A percentile compares a stretch with the other conserved stretches of the same genome.
phyloP scores from a whole-genome alignment of 2,888 invertebrate species.

The Drosophila silvestris region DNA sequence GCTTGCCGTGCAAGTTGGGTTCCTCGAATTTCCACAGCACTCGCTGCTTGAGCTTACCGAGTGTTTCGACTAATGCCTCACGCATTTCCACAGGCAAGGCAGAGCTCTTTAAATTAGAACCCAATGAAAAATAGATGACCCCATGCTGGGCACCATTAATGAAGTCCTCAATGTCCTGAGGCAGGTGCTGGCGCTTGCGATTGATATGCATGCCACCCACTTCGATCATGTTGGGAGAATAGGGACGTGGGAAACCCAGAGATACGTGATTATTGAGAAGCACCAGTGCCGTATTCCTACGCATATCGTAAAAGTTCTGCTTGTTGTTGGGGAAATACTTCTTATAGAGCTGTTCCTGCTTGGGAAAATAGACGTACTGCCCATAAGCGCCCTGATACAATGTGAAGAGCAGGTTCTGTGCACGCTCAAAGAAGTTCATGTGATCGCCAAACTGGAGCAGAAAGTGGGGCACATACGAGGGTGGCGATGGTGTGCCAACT shows the following conservation, averaged over 20 bases:
- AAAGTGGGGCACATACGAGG: constrained; percentile 79
- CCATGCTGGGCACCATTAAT: constrained; percentile 85
- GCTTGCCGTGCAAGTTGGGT: constrained; percentile 73
- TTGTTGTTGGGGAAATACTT: constrained; percentile 65
- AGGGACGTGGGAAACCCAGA: constrained; percentile 82
- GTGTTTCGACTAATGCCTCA: constrained; percentile 69
- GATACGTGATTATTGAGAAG: constrained; percentile 83
- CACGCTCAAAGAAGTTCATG: constrained; percentile 83
- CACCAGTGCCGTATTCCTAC: constrained; percentile 74
- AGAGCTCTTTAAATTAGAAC: constrained; percentile 83
- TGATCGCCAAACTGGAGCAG: constrained; percentile 75
- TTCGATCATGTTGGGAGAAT: constrained; percentile 84
- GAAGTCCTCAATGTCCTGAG: constrained; percentile 82
- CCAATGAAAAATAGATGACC: constrained; percentile 86
- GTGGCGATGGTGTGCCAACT: constrained; percentile 79
- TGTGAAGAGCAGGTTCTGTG: constrained; percentile 74
- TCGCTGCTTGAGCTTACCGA: constrained; percentile 81
- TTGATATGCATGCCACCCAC: constrained; percentile 85
- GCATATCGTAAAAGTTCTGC: constrained; percentile 61
- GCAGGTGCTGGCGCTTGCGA: constrained; percentile 72
- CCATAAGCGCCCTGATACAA: constrained; percentile 57
- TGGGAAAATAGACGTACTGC: constrained; percentile 71
- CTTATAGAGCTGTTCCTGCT: constrained; percentile 64
- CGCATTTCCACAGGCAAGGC: constrained; percentile 72
- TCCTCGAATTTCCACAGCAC: constrained; percentile 86